Base-by-base conservation (phyloP, 1,140 invertebrate species). In the Microplitis mediator region DNA sequence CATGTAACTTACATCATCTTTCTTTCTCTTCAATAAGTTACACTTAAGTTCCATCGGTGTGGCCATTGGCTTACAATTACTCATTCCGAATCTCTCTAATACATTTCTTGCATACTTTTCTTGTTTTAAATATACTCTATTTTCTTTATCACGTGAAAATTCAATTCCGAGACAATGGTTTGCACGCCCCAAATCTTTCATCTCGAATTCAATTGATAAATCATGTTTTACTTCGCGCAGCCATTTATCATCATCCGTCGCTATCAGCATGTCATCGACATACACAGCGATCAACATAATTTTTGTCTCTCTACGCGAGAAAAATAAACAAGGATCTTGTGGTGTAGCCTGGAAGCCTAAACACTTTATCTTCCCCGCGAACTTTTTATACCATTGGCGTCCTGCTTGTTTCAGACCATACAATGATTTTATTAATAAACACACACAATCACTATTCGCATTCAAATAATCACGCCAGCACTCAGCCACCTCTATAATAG, bases 341-440 rank as follows among this genome's bases (percentile, higher is more conserved):
- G 14, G 34, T 0, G 72, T 72, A 35, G 69, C 71, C 13, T 56
- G 45, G 3, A 77, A 71, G 9, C 75, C 77, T 1, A 77, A 2
- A 5, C 68, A 54, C 16, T 61, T 39, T 39, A 39, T 5, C 8
- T 39, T 39, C 1, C 8, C 36, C 2, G 8, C 36, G 36, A 39
- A 8, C 36, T 39, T 39, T 39, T 39, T 39, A 39, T 39, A 39
- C 36, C 36, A 39, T 39, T 39, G 36, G 36, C 36, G 36, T n/a
- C 78, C 76, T 0, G 81, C 74, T 68, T 82, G 79, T 63, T 77
- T 78, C 4, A 85, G 72, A 1, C 80, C 80, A 61, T 84, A 86
- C 0, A 85, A 11, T 2, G 76, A 61, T 23, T 77, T 80, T 9
- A 71, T 39, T 4, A 81, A 56, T 54, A 54, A 50, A 61, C 80